Evolutionary conservation across 2,113 vertebrate genomes (phyloP), one percentile per base, ranked within the genome.

Genomic region (Porphyrio hochstetteri): DNA sequence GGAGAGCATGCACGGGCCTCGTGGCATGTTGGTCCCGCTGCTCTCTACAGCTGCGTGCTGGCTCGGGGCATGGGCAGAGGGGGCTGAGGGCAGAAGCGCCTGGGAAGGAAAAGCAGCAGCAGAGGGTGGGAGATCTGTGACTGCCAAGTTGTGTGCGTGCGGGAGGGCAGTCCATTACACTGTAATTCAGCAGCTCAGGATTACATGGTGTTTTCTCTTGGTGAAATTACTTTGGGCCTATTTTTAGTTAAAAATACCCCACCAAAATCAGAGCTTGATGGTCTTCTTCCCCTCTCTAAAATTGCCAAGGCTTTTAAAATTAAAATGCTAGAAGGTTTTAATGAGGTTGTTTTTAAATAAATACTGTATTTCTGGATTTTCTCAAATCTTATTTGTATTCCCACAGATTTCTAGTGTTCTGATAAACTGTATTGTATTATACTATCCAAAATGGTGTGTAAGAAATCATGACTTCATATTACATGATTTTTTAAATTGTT

Each of bases 111-210:
- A 9, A 38, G 25, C 5, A 0, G 42, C 38, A 33, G 57, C 44
- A 67, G 60, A 50, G 65, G 8, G 33, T 35, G 33, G 11, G 42
- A 18, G 24, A 53, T 23, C 78, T 70, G 72, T 56, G 40, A n/a
- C 75, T 3, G 1, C 27, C 0, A 4, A 53, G 40, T 24, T 0
- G 0, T 20, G 21, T 55, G 65, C 15, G 0, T 56, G 56, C 0
- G 0, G 24, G 40, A 81, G 36, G 20, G 21, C 40, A 28, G 21
- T 40, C n/a, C 7, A 1, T 55, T 65, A 65, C 18, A 9, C 27
- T 42, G 27, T 33, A 35, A 15, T 38, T 69, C 17, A 15, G 25
- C 53, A 38, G 27, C 48, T 38, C 28, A 6, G 1, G 50, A 9
- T 50, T 56, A 70, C 50, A 7, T 20, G 6, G 16, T 18, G 23